These are phyloP conservation scores for Trematocara stigmaticum DNA, from an alignment of 2,113 vertebrate genomes.

Conservation along the genomic window DNA sequence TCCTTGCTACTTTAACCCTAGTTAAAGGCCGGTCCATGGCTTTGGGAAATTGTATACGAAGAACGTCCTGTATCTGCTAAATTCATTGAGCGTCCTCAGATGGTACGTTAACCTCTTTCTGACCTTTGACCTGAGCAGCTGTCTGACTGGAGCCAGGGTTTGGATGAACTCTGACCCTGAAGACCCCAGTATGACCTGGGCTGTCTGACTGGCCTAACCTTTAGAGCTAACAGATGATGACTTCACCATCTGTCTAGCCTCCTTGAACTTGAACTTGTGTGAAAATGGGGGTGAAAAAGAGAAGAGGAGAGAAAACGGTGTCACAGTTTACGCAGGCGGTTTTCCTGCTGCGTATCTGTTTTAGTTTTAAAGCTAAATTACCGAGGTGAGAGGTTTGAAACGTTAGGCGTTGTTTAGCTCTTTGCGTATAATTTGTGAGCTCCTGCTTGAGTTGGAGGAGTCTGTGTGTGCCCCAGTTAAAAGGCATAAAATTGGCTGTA, in stretches of 20 bases:
- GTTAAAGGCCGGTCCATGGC: not conserved
- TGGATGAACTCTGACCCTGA: constrained; percentile 44
- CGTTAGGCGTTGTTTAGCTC: not conserved
- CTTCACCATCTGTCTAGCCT: constrained; percentile 65
- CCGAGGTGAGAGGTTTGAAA: not conserved
- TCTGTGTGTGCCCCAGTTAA: not conserved
- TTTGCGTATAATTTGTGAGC: not conserved
- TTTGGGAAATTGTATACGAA: not conserved
- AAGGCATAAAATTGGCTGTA: not conserved
- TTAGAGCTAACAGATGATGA: constrained; percentile 54
- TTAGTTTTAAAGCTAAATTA: not conserved
- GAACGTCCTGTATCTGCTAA: constrained; percentile 16
- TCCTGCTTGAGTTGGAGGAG: not conserved
- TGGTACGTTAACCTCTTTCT: constrained; percentile 23
- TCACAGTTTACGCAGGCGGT: not conserved
- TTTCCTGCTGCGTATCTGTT: not conserved
- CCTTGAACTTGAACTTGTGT: constrained; percentile 71
- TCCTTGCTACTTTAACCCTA: not conserved
- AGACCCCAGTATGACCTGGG: constrained; percentile 45
- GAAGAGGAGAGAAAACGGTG: not conserved
- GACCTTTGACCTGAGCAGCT: constrained; percentile 62
- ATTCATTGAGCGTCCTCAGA: constrained; percentile 38
- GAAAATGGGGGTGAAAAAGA: not conserved
- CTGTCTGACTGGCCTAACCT: constrained; percentile 60
- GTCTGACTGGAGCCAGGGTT: constrained; percentile 55